Evolutionary conservation across 2,113 vertebrate genomes (phyloP).

Genomic region (Dolichallabes microphthalmus): DNA sequence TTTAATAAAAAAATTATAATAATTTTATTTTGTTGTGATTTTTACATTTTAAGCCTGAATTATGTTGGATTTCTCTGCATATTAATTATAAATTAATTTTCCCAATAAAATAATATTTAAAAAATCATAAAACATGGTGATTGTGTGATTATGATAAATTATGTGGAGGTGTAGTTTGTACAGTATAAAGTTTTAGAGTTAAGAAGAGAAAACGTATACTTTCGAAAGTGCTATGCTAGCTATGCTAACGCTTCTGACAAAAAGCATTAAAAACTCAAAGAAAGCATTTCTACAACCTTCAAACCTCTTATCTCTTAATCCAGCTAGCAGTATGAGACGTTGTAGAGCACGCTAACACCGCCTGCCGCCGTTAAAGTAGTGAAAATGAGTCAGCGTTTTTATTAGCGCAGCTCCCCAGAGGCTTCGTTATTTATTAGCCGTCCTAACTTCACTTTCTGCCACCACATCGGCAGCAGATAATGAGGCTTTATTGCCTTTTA

Average conservation of each 20-base stretch:
- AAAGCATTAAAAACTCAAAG: not conserved
- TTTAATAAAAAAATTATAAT: too few species aligned
- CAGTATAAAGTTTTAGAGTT: too few species aligned
- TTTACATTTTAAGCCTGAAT: too few species aligned
- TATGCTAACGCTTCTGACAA: not conserved
- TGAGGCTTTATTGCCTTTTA: conserved; percentile 12
- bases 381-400: conserved; percentile 17
- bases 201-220: not conserved
- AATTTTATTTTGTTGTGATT: too few species aligned
- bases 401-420: conserved; percentile 1
- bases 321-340: not conserved
- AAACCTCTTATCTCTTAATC: not conserved
- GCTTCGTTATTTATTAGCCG: conserved; percentile 13
- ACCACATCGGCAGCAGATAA: conserved; percentile 22
- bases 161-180: not conserved
- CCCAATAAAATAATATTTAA: too few species aligned
- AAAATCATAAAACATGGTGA: too few species aligned
- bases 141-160: too few species aligned
- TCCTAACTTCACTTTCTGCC: conserved; percentile 13
- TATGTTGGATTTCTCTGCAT: too few species aligned
- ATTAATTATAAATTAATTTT: too few species aligned
- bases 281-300: not conserved
- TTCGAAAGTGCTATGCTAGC: not conserved
- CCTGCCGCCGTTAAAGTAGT: not conserved
- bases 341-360: not conserved